Evolutionary conservation across 2,113 vertebrate species (phyloP), one percentile per base, ranked within the genome.

Genomic region (Symphodus melops): DNA sequence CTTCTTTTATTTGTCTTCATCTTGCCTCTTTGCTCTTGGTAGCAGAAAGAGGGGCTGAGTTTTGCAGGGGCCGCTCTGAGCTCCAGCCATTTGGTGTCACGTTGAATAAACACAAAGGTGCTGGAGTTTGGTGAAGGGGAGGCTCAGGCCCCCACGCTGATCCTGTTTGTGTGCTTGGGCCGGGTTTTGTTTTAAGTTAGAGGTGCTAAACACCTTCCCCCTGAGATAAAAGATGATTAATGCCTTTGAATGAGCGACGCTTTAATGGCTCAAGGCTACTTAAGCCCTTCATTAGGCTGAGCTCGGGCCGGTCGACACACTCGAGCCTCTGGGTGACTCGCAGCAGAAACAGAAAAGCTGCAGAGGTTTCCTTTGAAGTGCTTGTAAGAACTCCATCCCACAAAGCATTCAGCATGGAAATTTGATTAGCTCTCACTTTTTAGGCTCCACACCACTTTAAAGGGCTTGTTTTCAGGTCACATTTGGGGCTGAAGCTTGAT

Each of bases 31-130:
- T 59, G 6, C 10, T 63, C 36, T 60, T 17, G 17, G 36, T 52
- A 59, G 19, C 52, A 72, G 59, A 52, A 51, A 17, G 14, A 17
- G 56, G 14, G 7, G 56, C 28, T 36, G 82, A 37, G 60, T 1
- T 70, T 78, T 63, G n/a, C 36, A 65, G 61, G 61, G 37, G 53
- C 49, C 48, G 67, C 4, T 75, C 68, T 69, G 46, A 44, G 33
- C 67, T 64, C 62, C 74, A 75, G 25, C 93, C 94, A 95, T 95
- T 94, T 95, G 94, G 90, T 68, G 64, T 61, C 78, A 83, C 66
- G 86, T 78, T 89, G 91, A 94, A 92, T 93, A 93, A 94, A 94
- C 92, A 92, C 86, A 82, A 86, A 91, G 90, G 90, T 90, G 89
- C 82, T 89, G 81, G 57, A 63, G 73, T 64, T 88, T 77, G 81